phyloP scores from a whole-genome alignment of 2,113 vertebrate species.

The Melanotaenia duboulayi region DNA sequence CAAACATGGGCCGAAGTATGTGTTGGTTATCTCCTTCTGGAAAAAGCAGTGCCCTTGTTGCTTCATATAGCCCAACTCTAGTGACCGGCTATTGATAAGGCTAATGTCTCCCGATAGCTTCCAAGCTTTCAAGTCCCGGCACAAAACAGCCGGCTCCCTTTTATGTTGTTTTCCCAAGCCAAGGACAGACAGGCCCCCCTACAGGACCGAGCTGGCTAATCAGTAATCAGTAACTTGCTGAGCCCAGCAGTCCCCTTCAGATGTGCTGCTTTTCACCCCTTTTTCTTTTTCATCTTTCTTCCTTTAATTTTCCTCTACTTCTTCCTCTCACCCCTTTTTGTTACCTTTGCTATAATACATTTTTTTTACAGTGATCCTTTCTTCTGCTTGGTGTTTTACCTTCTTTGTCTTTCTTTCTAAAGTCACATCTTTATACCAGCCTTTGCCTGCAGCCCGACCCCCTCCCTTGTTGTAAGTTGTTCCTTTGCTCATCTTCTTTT shows the following conservation, averaged over 20 bases:
- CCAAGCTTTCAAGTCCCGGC: slow-evolving; percentile 89
- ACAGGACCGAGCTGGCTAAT: slow-evolving; percentile 86
- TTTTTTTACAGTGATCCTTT: background rate
- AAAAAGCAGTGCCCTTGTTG: slow-evolving; percentile 86
- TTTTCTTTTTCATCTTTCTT: slow-evolving; percentile 38
- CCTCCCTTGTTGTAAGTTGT: slow-evolving; percentile 39
- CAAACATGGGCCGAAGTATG: slow-evolving; percentile 74
- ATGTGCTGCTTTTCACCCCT: slow-evolving; percentile 62
- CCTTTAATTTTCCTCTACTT: slow-evolving; percentile 15
- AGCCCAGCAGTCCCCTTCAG: slow-evolving; percentile 76
- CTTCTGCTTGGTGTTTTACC: slow-evolving; percentile 4
- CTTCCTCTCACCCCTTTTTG: background rate
- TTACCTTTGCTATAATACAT: background rate
- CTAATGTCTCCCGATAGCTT: slow-evolving; percentile 88
- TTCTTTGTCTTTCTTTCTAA: slow-evolving; percentile 28
- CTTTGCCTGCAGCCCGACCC: slow-evolving; percentile 8
- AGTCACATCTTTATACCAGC: slow-evolving; percentile 12
- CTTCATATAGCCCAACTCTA: slow-evolving; percentile 85
- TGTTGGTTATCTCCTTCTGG: slow-evolving; percentile 82
- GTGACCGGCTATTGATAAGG: slow-evolving; percentile 90
- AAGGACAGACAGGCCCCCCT: slow-evolving; percentile 88
- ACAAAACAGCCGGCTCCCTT: slow-evolving; percentile 89
- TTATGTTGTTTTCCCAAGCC: slow-evolving; percentile 91
- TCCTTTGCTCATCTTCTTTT: slow-evolving; percentile 58
- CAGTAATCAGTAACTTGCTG: slow-evolving; percentile 89